Conservation (phyloP, 2,888 invertebrate species). For the Idaea straminata region DNA sequence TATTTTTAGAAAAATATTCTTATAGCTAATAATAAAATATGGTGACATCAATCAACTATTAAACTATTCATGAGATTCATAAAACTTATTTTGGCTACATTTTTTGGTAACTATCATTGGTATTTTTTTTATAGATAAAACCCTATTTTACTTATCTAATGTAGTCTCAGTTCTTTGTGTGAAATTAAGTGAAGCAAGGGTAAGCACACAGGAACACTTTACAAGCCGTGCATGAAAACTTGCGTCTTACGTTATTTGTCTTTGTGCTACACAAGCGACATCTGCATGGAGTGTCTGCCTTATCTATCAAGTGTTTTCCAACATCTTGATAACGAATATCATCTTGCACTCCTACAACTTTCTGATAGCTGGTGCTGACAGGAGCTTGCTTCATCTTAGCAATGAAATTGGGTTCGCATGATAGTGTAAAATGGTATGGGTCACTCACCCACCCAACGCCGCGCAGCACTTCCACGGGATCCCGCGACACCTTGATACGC, state of each 20-base stretch:
- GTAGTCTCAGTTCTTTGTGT: slow-evolving; percentile 13
- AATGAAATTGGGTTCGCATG: slow-evolving; percentile 21
- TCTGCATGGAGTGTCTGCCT: slow-evolving; percentile 20
- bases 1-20: slow-evolving; percentile 17
- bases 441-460: too few relatives aligned
- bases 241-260: slow-evolving; percentile 19
- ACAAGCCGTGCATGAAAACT: slow-evolving; percentile 22
- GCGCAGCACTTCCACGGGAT: too few relatives aligned
- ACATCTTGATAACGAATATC: slow-evolving; percentile 10
- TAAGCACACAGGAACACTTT: slow-evolving; percentile 22
- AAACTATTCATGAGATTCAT: too few relatives aligned
- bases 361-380: slow-evolving; percentile 21
- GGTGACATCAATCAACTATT: slow-evolving; percentile 1
- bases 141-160: slow-evolving; percentile 9
- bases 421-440: too few relatives aligned
- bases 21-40: slow-evolving; percentile 8
- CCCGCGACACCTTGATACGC: too few relatives aligned
- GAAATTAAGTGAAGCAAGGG: slow-evolving; percentile 16
- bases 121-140: slow-evolving; percentile 9
- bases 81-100: slow-evolving; percentile 3
- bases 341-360: slow-evolving; percentile 20
- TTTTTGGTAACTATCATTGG: slow-evolving; percentile 10
- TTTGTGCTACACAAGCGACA: slow-evolving; percentile 24
- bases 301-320: slow-evolving; percentile 22
- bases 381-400: slow-evolving; percentile 19